Base-by-base conservation (phyloP, 1,140 invertebrate genomes). In the Thaumatotibia leucotreta region DNA sequence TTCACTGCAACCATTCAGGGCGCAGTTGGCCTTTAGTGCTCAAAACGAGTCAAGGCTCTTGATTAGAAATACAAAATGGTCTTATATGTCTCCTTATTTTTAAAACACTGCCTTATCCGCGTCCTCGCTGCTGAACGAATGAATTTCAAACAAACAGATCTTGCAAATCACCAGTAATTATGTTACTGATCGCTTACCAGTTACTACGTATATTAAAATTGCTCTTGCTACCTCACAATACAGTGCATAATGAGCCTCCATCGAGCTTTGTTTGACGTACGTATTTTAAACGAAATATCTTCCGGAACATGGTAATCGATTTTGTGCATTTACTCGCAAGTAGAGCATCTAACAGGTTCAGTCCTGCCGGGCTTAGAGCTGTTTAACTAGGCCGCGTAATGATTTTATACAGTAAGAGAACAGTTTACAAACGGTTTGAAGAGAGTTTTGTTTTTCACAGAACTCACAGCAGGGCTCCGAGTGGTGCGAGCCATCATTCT, bases 381-480 rank as follows among this genome's bases (percentile, higher is more conserved):
- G 52, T 27, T 29, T 58, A 31, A 11, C 52, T 24, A 11, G n/a
- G 50, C 50, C 50, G 50, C 20, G 52, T 31, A 58, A 58, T 58
- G 52, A 58, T 27, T 27, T n/a, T 58, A 58, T n/a, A 58, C 52
- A 58, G 23, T 10, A 27, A 58, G 52, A 27, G 29, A 58, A 58
- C 23, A 27, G 52, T 58, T 58, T 49, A 63, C 11, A 23, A 17
- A 24, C 35, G 27, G 22, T 64, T 52, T 32, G 52, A 31, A 52
- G 50, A 27, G 54, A 65, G 39, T 23, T 67, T 72, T 70, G 45
- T 58, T 75, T 70, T 71, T 75, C 80, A 61, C 70, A 92, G 91
- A 76, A 91, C 89, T 11, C 91, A 91, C 75, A 92, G 89, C 69
- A 79, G 91, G 72, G 89, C 89, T 32, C 79, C 89, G 45, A 92